A percentile compares a stretch with the other conserved stretches of the same genome.
Conservation (phyloP, 2,113 vertebrate species). For the Nyctibius bracteatus region DNA sequence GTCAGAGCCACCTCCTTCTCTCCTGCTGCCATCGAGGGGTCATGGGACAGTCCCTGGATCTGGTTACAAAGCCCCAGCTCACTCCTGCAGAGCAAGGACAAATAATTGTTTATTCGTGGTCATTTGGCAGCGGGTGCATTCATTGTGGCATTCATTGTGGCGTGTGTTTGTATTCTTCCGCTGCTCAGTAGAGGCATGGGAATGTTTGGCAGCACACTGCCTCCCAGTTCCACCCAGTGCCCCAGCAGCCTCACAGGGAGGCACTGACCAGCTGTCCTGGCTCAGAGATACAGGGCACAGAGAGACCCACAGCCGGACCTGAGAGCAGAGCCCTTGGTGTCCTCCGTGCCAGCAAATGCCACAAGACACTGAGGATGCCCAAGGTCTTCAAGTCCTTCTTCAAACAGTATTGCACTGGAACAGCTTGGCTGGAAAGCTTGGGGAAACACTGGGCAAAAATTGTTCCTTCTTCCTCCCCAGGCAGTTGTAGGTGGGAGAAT, state of each 20-base stretch:
- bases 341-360: neutral
- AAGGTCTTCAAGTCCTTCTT: neutral
- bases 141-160: neutral
- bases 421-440: neutral
- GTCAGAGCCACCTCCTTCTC: neutral
- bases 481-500: neutral
- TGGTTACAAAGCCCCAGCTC: neutral
- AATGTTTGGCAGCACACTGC: neutral
- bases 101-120: neutral
- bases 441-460: neutral
- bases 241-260: neutral
- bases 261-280: neutral
- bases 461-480: neutral
- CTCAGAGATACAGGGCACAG: neutral
- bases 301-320: neutral
- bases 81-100: neutral
- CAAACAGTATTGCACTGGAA: neutral
- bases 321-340: neutral
- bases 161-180: neutral
- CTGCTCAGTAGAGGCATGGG: neutral
- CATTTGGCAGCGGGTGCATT: neutral
- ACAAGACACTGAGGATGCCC: neutral
- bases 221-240: neutral
- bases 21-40: accelerated
- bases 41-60: neutral